These are phyloP conservation scores for Ditylenchus dipsaci DNA, from an alignment of 1,140 invertebrate species.

Conservation along the genomic window DNA sequence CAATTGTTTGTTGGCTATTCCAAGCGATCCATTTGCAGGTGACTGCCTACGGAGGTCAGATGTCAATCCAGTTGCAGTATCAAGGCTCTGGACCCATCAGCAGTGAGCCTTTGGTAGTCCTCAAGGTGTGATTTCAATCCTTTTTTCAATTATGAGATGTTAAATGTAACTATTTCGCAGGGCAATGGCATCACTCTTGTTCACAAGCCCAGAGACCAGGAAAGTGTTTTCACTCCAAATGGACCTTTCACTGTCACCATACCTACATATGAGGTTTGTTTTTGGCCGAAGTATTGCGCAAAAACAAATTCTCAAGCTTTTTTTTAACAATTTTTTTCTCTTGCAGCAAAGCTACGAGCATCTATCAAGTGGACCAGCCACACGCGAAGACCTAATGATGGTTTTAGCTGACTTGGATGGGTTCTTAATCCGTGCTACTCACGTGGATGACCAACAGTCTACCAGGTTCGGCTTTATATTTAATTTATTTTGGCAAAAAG, in stretches of 20 bases:
- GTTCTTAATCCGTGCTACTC: constrained; percentile 86
- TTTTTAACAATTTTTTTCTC: background rate
- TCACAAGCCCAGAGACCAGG: constrained; percentile 45
- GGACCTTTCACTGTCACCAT: constrained; percentile 43
- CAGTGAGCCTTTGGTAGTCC: constrained; percentile 50
- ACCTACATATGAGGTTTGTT: constrained; percentile 53
- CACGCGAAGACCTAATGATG: constrained; percentile 83
- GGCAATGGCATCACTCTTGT: constrained; percentile 57
- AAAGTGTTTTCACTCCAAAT: constrained; percentile 44
- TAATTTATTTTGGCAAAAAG: no score
- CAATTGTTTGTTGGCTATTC: constrained; percentile 10
- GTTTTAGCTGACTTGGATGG: constrained; percentile 79
- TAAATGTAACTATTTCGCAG: constrained; percentile 21
- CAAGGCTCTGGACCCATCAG: constrained; percentile 35
- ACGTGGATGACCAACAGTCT: constrained; percentile 61
- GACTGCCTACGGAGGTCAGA: constrained; percentile 54
- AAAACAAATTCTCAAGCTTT: background rate
- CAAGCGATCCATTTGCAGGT: constrained; percentile 40
- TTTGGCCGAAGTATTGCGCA: no score
- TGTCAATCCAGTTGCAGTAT: constrained; percentile 50
- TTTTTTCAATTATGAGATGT: background rate
- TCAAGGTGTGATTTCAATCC: constrained; percentile 33
- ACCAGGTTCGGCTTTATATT: constrained; percentile 43
- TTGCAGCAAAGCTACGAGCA: constrained; percentile 69
- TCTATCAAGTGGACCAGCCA: constrained; percentile 72